Percentiles rank a stretch among this genome's conserved stretches.
Conservation (phyloP, 2,113 vertebrate species). For the Stigmatopora argus region DNA sequence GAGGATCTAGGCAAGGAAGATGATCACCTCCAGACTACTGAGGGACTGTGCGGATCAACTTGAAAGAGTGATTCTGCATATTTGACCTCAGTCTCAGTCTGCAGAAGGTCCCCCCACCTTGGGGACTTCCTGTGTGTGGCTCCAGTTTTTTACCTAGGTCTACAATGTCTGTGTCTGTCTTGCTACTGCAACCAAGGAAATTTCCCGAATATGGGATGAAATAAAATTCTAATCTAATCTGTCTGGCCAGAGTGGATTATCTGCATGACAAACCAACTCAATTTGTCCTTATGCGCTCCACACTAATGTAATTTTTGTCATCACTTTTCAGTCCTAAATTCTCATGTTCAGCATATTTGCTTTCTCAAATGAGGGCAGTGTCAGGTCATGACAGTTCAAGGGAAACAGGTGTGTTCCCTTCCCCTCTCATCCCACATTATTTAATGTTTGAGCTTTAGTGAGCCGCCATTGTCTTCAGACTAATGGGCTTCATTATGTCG, state of each 20-base stretch:
- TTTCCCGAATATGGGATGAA: too few relatives aligned
- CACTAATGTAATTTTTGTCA: background rate
- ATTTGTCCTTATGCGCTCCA: constrained; percentile 9
- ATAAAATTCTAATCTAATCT: too few relatives aligned
- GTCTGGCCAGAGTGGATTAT: constrained; percentile 22
- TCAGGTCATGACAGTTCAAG: constrained; percentile 26
- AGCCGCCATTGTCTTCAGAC: constrained; percentile 58
- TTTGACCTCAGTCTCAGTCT: too few relatives aligned
- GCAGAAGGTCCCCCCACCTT: too few relatives aligned
- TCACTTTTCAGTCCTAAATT: background rate
- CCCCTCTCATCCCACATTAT: constrained; percentile 20
- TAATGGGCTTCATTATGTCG: constrained; percentile 69
- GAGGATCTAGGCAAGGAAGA: too few relatives aligned
- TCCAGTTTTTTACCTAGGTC: too few relatives aligned
- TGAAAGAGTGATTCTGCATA: too few relatives aligned
- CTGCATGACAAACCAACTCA: constrained; percentile 1
- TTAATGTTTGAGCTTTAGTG: constrained; percentile 40
- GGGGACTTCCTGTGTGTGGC: too few relatives aligned
- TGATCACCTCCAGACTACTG: too few relatives aligned
- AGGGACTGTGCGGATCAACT: too few relatives aligned
- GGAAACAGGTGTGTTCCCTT: constrained; percentile 27
- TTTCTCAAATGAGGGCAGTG: constrained; percentile 11
- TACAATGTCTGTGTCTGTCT: too few relatives aligned
- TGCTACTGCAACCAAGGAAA: too few relatives aligned
- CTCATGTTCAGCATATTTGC: constrained; percentile 20